Evolutionary conservation across 2,797 vertebrate species (phyloP).

Genomic region (Rachycentron canadum): DNA sequence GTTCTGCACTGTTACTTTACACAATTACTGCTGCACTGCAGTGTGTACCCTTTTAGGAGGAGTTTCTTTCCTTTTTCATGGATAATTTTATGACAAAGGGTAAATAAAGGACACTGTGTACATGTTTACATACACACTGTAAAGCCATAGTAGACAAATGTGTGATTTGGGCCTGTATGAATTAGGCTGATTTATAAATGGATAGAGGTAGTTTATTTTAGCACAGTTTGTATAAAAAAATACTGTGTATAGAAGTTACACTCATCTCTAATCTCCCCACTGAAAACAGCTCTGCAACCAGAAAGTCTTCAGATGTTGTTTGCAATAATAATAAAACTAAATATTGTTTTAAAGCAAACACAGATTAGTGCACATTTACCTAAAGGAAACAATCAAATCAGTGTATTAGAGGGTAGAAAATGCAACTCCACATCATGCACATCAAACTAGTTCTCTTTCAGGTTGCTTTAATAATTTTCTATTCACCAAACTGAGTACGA

Average conservation of each 20-base stretch:
- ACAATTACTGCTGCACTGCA: background rate
- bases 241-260: background rate
- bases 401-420: background rate
- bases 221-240: background rate
- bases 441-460: background rate
- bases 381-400: background rate
- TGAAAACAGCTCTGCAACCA: conserved; percentile 4
- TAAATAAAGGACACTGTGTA: background rate
- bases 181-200: background rate
- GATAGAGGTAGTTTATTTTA: conserved; percentile 6
- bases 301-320: background rate
- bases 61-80: background rate
- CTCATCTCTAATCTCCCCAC: background rate
- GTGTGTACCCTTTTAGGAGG: no score
- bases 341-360: background rate
- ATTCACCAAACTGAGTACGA: conserved; percentile 47
- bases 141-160: background rate
- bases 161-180: background rate
- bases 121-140: background rate
- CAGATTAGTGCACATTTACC: conserved; percentile 12
- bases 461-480: background rate
- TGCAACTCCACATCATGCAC: background rate
- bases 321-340: conserved; percentile 5
- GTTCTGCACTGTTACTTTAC: background rate
- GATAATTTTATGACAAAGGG: background rate